Percentiles rank a stretch among this genome's conserved stretches.
phyloP scores from a whole-genome alignment of 2,888 invertebrate species.

The Lordiphosa fenestrarum region DNA sequence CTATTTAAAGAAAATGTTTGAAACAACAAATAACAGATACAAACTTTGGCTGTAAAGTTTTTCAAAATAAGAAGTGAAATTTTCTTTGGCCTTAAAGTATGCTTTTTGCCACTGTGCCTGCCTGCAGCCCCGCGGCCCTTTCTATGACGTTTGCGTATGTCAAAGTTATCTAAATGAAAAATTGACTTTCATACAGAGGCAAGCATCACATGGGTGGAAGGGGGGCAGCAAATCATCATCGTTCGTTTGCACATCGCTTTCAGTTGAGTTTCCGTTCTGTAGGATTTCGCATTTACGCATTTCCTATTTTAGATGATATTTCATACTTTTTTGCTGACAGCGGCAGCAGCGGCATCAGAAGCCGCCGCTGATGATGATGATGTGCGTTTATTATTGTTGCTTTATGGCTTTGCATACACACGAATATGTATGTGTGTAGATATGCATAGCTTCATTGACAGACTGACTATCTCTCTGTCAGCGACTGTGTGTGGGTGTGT shows the following conservation, averaged over 20 bases:
- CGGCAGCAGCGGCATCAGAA: slow-evolving; percentile 4
- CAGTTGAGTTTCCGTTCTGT: slow-evolving; percentile 67
- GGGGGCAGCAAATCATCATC: slow-evolving; percentile 50
- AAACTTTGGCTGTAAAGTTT: too few species aligned
- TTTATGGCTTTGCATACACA: slow-evolving; percentile 66
- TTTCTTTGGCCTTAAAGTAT: too few species aligned
- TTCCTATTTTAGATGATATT: slow-evolving; percentile 74
- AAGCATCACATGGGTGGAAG: slow-evolving; percentile 1
- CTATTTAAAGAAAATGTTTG: too few species aligned
- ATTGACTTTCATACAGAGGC: slow-evolving; percentile 64
- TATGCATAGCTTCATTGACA: slow-evolving; percentile 23
- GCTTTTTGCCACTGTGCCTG: slow-evolving; percentile 4
- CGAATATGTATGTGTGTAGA: slow-evolving; percentile 25
- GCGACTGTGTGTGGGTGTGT: slow-evolving; percentile 8
- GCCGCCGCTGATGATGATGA: slow-evolving; percentile 61
- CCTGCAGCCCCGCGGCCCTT: slow-evolving; percentile 15
- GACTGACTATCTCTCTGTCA: slow-evolving; percentile 9
- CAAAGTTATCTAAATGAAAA: slow-evolving; percentile 74
- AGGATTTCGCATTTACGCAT: slow-evolving; percentile 72
- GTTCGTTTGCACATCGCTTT: slow-evolving; percentile 44
- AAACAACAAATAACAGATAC: too few species aligned
- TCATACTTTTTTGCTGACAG: slow-evolving; percentile 69
- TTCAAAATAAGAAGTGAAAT: too few species aligned
- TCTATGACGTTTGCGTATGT: slow-evolving; percentile 71
- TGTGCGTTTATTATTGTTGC: slow-evolving; percentile 74